Evolutionary conservation across 2,113 vertebrate genomes (phyloP).

Genomic region (Ardeotis arabs): DNA sequence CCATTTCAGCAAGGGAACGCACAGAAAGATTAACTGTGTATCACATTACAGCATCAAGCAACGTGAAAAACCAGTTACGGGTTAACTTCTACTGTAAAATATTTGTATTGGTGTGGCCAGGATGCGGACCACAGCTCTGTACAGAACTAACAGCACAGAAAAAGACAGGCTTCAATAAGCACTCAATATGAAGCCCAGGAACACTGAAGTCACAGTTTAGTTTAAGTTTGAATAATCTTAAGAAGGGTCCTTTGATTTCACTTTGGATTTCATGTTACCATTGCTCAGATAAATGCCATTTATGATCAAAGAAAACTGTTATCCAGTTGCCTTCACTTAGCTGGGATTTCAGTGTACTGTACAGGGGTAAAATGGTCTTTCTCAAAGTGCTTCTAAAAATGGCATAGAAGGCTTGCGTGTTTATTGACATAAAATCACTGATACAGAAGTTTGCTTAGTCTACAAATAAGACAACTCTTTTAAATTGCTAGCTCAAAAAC

Average conservation of each 20-base stretch:
- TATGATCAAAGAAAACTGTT: neutral
- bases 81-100: neutral
- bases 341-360: neutral
- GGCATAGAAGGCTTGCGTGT: neutral
- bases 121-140: neutral
- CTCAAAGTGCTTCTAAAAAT: neutral
- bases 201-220: neutral
- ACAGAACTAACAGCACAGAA: neutral
- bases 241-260: neutral
- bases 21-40: neutral
- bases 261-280: neutral
- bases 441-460: slow-evolving; percentile 26
- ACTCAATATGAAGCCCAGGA: neutral
- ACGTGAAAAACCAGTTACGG: neutral
- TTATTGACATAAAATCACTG: neutral
- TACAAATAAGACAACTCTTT: neutral
- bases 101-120: neutral
- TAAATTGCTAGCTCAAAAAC: neutral
- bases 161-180: neutral
- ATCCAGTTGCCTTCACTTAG: neutral
- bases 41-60: neutral
- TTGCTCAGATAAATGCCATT: neutral
- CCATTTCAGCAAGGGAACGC: neutral
- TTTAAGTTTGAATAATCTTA: neutral
- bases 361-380: neutral